Base-by-base conservation (phyloP, 2,888 invertebrate genomes). In the Tipula vernalis region DNA sequence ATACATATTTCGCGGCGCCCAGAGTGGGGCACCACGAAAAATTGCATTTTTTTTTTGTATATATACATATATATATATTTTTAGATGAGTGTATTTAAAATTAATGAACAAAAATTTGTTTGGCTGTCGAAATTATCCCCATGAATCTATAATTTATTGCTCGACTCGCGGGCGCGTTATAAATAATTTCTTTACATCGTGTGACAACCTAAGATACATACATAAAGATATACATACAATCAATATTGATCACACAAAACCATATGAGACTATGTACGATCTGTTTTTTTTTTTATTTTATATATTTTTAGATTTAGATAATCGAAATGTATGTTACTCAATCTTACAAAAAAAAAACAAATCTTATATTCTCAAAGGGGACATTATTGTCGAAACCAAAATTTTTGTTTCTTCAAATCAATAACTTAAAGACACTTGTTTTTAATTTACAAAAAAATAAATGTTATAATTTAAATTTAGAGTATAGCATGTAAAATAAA, bases 371-470 rank as follows among this genome's bases (percentile, higher is more conserved):
- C 71, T 71, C 71, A 28, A 71, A 71, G 71, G 71, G 71, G 71
- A 71, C 71, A 71, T 71, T 71, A 51, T 51, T 28, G 71, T 71
- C 71, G 28, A 71, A 71, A 71, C 28, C 28, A 71, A 71, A 44
- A 51, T 71, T 57, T 57, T 57, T 71, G 28, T 28, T 28, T 28
- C 28, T 28, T 28, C 28, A 71, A 71, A 71, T 71, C 71, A 71
- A 71, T 71, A 71, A 71, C 71, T 71, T 71, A 71, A 71, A 71
- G 71, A 71, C 71, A 71, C 71, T 71, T 71, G 71, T 71, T 71
- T 71, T 57, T 18, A 15, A 57, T 15, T 57, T 57, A 18, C 15
- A 18, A 57, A 57, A 18, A 57, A 57, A 51, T 44, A 6, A 15
- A 28, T 71, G 10, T 39, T 71, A 71, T 71, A 28, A 12, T 71